Conservation (phyloP, 1,140 invertebrate species). For the Gryllus bimaculatus region DNA sequence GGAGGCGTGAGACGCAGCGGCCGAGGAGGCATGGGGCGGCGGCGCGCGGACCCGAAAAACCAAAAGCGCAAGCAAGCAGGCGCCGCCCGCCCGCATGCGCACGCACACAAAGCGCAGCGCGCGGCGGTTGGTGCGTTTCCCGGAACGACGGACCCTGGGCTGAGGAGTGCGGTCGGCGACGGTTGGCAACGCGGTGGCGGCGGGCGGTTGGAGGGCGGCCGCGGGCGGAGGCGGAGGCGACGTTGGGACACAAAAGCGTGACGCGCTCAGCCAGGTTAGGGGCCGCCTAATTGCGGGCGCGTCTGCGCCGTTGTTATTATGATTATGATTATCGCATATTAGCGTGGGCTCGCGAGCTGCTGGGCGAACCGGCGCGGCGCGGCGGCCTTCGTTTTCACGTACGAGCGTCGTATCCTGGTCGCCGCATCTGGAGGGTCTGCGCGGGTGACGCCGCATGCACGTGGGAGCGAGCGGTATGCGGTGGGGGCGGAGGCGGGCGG, state of each 20-base stretch:
- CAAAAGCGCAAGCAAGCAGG: not conserved
- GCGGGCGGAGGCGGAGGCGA: not conserved
- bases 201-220: no score
- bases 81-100: no score
- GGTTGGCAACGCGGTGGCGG: no score
- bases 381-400: no score
- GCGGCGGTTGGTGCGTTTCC: not conserved
- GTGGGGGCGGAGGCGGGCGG: no score
- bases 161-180: no score
- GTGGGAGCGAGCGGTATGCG: not conserved
- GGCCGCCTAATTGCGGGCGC: not conserved
- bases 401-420: no score
- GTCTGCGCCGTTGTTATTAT: not conserved
- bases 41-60: not conserved
- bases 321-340: not conserved
- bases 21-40: no score
- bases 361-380: no score
- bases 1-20: not conserved
- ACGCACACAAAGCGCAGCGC: not conserved
- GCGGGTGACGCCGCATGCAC: not conserved
- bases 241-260: not conserved
- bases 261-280: not conserved
- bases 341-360: not conserved
- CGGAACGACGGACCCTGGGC: not conserved
- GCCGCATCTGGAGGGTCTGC: no score